These are phyloP conservation scores for Tachypleus tridentatus DNA, from an alignment of 1,140 invertebrate genomes.

Conservation along the genomic window DNA sequence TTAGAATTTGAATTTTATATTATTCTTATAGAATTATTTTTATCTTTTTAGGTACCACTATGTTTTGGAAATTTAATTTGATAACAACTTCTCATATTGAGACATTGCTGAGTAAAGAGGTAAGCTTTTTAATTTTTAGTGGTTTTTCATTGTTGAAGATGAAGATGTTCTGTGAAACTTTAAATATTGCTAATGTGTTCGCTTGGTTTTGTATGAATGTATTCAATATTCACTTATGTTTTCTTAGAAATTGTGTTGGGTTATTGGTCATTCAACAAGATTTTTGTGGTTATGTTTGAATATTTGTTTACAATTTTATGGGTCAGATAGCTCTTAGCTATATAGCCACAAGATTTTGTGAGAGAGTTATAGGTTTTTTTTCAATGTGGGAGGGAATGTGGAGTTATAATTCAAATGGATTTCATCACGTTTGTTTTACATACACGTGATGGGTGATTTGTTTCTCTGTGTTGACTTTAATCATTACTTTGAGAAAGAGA, in stretches of 20 bases:
- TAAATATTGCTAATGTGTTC: slow-evolving; percentile 9
- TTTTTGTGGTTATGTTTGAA: background rate
- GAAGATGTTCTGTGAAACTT: slow-evolving; percentile 11
- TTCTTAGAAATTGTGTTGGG: slow-evolving; percentile 14
- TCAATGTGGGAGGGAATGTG: no score
- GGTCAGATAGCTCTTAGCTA: no score
- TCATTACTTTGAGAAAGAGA: no score
- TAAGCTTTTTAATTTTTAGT: slow-evolving; percentile 31
- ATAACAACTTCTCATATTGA: slow-evolving; percentile 57
- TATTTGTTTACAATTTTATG: background rate
- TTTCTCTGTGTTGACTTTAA: no score
- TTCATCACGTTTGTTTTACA: no score
- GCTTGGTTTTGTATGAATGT: slow-evolving; percentile 7
- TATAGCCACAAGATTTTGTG: no score
- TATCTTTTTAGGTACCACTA: slow-evolving; percentile 26
- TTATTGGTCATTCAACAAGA: background rate
- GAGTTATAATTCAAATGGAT: no score
- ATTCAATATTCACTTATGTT: background rate
- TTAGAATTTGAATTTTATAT: no score
- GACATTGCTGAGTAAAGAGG: slow-evolving; percentile 58
- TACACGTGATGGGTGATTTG: no score
- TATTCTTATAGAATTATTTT: no score
- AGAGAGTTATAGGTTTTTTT: no score
- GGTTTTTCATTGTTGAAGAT: slow-evolving; percentile 2
- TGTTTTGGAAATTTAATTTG: slow-evolving; percentile 72